Percentiles rank a stretch among this genome's conserved stretches.
Conservation (phyloP, 2,888 invertebrate genomes). For the Tenthredo mesomela region DNA sequence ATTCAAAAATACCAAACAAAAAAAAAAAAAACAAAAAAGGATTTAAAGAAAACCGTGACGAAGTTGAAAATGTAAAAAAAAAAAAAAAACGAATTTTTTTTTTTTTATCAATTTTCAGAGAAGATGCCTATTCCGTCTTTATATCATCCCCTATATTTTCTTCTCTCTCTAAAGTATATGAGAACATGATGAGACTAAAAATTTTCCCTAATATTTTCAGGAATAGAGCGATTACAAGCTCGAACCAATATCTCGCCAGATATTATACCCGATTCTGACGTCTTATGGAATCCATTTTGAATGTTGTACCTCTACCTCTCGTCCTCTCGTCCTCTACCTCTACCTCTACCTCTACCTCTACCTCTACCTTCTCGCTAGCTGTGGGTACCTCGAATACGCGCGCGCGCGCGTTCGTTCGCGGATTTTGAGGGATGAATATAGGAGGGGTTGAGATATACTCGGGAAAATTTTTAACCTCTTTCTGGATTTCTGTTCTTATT, state of each 20-base stretch:
- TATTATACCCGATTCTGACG: constrained; percentile 14
- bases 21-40: not conserved
- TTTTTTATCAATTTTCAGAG: too few species aligned
- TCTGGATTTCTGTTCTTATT: constrained; percentile 13
- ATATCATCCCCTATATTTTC: too few species aligned
- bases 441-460: constrained; percentile 41
- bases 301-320: constrained; percentile 34
- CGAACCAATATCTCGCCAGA: not conserved
- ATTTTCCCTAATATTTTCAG: not conserved
- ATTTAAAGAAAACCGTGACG: too few species aligned
- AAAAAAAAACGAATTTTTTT: too few species aligned
- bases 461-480: constrained; percentile 42
- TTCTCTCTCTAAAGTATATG: too few species aligned
- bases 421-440: constrained; percentile 22
- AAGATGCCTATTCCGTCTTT: too few species aligned
- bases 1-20: not conserved
- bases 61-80: too few species aligned
- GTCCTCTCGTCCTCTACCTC: not conserved
- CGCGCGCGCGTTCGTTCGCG: constrained; percentile 19
- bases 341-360: not conserved
- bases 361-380: not conserved
- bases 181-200: too few species aligned
- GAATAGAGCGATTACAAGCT: constrained; percentile 15
- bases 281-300: constrained; percentile 50
- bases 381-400: not conserved